phyloP scores from a whole-genome alignment of 2,888 invertebrate species.

The Eupithecia insigniata region DNA sequence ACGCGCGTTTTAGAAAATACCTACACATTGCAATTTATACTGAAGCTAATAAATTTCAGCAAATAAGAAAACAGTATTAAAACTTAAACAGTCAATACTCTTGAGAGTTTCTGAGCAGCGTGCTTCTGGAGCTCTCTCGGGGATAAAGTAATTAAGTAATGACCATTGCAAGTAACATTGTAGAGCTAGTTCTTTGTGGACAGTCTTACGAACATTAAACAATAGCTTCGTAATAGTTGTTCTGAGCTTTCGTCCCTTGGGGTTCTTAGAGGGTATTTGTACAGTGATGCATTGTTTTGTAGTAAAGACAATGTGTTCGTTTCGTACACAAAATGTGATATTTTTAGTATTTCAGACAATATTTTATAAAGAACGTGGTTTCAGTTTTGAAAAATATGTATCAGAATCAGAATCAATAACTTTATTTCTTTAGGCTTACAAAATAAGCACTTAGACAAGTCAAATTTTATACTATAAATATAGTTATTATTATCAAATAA shows the following conservation, averaged over 20 bases:
- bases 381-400: too few species aligned
- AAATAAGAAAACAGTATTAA: slow-evolving; percentile 20
- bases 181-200: slow-evolving; percentile 37
- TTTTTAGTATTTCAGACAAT: not conserved
- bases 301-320: not conserved
- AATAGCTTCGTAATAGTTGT: slow-evolving; percentile 25
- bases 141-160: slow-evolving; percentile 48
- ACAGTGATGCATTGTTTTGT: slow-evolving; percentile 19
- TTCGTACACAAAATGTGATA: not conserved
- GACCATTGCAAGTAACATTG: slow-evolving; percentile 43
- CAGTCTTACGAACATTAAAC: slow-evolving; percentile 25
- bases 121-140: slow-evolving; percentile 36
- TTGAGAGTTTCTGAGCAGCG: slow-evolving; percentile 31
- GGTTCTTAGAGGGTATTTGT: slow-evolving; percentile 23
- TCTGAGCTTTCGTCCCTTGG: slow-evolving; percentile 17
- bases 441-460: too few species aligned
- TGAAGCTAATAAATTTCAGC: not conserved
- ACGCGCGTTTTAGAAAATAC: not conserved
- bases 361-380: not conserved
- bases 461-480: too few species aligned
- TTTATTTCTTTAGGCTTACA: too few species aligned
- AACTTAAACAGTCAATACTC: slow-evolving; percentile 25
- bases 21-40: not conserved
- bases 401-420: too few species aligned
- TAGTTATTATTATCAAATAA: too few species aligned